These are phyloP conservation scores for Polyergus mexicanus DNA, from an alignment of 1,140 invertebrate genomes.

Conservation along the genomic window DNA sequence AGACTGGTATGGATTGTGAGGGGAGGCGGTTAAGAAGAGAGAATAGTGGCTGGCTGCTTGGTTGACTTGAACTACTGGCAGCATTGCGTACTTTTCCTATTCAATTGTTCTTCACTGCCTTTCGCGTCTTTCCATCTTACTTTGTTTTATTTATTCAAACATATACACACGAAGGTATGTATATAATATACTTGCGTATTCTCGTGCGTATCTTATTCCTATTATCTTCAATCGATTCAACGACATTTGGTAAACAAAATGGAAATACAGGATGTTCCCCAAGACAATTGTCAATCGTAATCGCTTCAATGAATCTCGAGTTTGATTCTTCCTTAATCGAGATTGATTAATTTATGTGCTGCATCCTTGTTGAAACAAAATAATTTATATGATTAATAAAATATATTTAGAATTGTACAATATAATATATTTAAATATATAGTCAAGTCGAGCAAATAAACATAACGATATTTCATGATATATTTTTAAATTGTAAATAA, in stretches of 20 bases:
- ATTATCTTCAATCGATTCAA: background rate
- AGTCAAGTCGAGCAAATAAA: background rate
- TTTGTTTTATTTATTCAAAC: conserved; percentile 18
- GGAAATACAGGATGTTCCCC: background rate
- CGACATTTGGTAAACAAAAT: background rate
- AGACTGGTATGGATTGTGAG: background rate
- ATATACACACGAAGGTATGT: background rate
- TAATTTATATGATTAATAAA: background rate
- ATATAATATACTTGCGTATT: background rate
- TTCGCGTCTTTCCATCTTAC: conserved; percentile 51
- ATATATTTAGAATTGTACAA: background rate
- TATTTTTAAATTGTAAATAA: background rate
- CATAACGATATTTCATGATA: background rate
- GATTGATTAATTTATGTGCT: background rate
- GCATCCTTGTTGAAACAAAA: background rate
- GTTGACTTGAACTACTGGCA: conserved; percentile 59
- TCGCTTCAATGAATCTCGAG: background rate
- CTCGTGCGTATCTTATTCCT: background rate
- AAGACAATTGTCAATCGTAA: background rate
- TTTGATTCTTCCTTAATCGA: background rate
- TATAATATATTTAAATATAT: too few species aligned
- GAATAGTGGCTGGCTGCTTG: conserved; percentile 46
- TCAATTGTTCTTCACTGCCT: conserved; percentile 68
- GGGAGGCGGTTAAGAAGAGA: background rate
- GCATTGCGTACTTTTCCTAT: conserved; percentile 74